Evolutionary conservation across 1,140 invertebrate genomes (phyloP).

Genomic region (Eriosoma lanigerum): DNA sequence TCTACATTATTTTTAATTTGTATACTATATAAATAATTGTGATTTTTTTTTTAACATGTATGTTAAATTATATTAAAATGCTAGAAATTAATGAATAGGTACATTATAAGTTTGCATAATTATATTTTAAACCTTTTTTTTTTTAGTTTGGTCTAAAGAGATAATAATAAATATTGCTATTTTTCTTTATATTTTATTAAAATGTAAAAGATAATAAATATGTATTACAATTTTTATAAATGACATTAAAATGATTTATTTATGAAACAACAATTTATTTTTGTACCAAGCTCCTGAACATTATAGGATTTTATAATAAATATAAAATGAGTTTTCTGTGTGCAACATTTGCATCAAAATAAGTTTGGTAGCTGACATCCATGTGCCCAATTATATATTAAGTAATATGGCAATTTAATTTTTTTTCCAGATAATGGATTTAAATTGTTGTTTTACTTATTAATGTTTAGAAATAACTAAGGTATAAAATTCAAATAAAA

Average conservation of each 20-base stretch:
- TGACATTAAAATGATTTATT: conserved; percentile 28
- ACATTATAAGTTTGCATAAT: conserved; percentile 4
- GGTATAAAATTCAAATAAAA: too few relatives aligned
- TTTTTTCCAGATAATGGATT: too few relatives aligned
- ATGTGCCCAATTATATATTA: too few relatives aligned
- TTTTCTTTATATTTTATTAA: conserved; percentile 26
- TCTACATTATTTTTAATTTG: neutral
- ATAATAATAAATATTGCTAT: conserved; percentile 6
- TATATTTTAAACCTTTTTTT: conserved; percentile 12
- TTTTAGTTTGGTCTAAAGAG: conserved; percentile 12
- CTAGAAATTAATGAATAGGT: conserved; percentile 22
- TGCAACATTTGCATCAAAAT: too few relatives aligned
- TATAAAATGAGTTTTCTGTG: too few relatives aligned
- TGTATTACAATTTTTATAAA: conserved; percentile 6
- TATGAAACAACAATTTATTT: neutral
- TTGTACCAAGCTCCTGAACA: too few relatives aligned
- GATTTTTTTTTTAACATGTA: neutral
- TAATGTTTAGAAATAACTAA: too few relatives aligned
- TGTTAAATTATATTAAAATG: neutral
- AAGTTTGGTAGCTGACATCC: too few relatives aligned
- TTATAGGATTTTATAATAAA: too few relatives aligned
- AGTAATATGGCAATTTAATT: too few relatives aligned
- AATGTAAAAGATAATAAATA: neutral
- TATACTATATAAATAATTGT: neutral
- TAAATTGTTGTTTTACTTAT: too few relatives aligned